Evolutionary conservation across 1,140 invertebrate species (phyloP).

Genomic region (Caerostris darwini): DNA sequence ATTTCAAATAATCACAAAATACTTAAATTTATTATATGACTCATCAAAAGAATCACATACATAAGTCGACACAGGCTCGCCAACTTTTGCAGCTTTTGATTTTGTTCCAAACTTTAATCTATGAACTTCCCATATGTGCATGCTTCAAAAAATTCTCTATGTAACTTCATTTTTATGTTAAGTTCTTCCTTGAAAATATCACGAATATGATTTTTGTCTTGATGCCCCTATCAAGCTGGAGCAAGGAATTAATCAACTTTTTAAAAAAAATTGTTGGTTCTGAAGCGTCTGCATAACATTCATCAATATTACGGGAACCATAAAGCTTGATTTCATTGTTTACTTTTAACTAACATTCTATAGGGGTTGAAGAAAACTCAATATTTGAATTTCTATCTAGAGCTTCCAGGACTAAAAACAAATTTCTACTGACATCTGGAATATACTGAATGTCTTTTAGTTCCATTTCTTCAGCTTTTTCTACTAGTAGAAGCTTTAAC

Average conservation of each 20-base stretch:
- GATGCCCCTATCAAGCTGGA: slow-evolving; percentile 54
- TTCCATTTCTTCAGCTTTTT: not conserved
- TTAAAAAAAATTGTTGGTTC: not conserved
- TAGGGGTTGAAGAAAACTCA: slow-evolving; percentile 37
- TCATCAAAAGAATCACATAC: slow-evolving; percentile 56
- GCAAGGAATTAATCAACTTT: not conserved
- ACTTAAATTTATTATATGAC: slow-evolving; percentile 35
- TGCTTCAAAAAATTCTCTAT: slow-evolving; percentile 40
- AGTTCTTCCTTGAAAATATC: slow-evolving; percentile 23
- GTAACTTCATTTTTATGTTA: slow-evolving; percentile 16
- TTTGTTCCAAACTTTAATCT: slow-evolving; percentile 56
- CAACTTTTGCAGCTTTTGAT: slow-evolving; percentile 1
- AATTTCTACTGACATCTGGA: slow-evolving; percentile 45
- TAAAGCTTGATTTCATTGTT: not conserved
- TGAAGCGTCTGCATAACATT: slow-evolving; percentile 18
- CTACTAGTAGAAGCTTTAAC: not conserved
- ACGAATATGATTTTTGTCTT: slow-evolving; percentile 9
- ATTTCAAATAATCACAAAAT: slow-evolving; percentile 18
- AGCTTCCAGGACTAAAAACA: slow-evolving; percentile 36
- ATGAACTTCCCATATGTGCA: slow-evolving; percentile 42
- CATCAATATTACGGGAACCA: not conserved
- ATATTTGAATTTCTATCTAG: slow-evolving; percentile 51
- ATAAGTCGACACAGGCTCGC: slow-evolving; percentile 50
- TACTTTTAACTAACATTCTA: slow-evolving; percentile 40
- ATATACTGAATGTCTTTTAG: slow-evolving; percentile 56